A percentile compares a stretch with the other conserved stretches of the same genome.
phyloP scores from a whole-genome alignment of 2,113 vertebrate genomes.

The Cervus canadensis region DNA sequence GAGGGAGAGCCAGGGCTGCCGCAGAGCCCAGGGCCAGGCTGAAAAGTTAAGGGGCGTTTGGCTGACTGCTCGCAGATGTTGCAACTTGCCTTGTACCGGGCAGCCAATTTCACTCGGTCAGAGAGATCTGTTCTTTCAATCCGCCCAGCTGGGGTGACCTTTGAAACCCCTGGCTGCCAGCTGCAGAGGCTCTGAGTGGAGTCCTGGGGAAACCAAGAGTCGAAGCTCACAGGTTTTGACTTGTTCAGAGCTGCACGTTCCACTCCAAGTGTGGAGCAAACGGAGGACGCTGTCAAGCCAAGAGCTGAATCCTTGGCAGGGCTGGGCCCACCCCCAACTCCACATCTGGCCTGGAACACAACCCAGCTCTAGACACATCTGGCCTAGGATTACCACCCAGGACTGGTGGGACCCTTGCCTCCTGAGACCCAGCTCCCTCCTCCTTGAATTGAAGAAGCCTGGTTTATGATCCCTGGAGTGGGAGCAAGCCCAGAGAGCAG shows the following conservation, averaged over 20 bases:
- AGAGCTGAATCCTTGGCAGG: conserved; percentile 21
- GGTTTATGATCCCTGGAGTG: neutral
- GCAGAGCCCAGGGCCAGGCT: conserved; percentile 50
- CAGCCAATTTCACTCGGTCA: conserved; percentile 58
- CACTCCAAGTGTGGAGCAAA: neutral
- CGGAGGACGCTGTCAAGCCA: neutral
- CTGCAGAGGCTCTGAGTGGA: conserved; percentile 47
- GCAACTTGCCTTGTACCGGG: conserved; percentile 60
- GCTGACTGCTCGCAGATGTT: conserved; percentile 58
- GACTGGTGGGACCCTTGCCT: neutral
- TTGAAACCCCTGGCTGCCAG: conserved; percentile 66
- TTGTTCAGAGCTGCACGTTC: conserved; percentile 1
- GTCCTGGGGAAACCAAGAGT: conserved; percentile 14
- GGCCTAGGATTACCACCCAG: conserved; percentile 20
- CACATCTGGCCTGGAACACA: conserved; percentile 37
- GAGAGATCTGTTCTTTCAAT: conserved; percentile 69
- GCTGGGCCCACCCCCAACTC: conserved; percentile 10
- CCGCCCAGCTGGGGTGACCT: conserved; percentile 67
- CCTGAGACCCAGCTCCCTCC: neutral
- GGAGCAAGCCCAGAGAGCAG: neutral
- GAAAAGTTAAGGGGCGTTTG: conserved; percentile 57
- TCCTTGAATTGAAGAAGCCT: neutral
- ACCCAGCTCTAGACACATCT: conserved; percentile 12
- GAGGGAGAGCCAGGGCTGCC: neutral
- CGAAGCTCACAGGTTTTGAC: conserved; percentile 40